phyloP scores from a whole-genome alignment of 92 coral and sea anemone species.

The Porites lobata region DNA sequence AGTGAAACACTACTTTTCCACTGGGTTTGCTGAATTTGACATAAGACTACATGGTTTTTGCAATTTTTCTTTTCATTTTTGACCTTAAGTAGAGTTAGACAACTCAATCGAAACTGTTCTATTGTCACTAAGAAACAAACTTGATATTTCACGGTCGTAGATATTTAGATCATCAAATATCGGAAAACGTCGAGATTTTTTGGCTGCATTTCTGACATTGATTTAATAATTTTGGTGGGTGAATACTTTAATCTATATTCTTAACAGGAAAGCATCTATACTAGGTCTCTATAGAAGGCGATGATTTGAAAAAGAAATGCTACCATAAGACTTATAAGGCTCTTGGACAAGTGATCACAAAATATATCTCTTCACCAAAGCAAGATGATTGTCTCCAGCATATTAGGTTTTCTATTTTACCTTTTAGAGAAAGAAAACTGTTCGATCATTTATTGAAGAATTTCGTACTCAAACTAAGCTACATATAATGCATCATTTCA shows the following conservation, averaged over 20 bases:
- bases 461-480: neutral
- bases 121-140: slow-evolving; percentile 1
- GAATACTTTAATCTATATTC: neutral
- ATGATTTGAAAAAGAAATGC: neutral
- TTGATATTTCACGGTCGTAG: neutral
- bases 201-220: neutral
- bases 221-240: neutral
- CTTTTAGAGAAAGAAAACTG: neutral
- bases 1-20: neutral
- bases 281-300: neutral
- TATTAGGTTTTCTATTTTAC: neutral
- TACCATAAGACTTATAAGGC: neutral
- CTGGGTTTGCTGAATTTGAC: neutral
- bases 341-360: too few relatives aligned
- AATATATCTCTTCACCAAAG: too few relatives aligned
- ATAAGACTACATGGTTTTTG: neutral
- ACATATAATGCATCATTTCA: neutral
- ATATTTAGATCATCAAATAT: neutral
- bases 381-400: neutral
- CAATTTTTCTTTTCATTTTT: neutral
- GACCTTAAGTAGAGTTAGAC: neutral
- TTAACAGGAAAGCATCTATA: neutral
- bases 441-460: neutral
- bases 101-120: neutral
- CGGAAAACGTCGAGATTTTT: neutral